Evolutionary conservation across 1,140 invertebrate species (phyloP), one percentile per base, ranked within the genome.

Genomic region (Drosophila subpulchrella): DNA sequence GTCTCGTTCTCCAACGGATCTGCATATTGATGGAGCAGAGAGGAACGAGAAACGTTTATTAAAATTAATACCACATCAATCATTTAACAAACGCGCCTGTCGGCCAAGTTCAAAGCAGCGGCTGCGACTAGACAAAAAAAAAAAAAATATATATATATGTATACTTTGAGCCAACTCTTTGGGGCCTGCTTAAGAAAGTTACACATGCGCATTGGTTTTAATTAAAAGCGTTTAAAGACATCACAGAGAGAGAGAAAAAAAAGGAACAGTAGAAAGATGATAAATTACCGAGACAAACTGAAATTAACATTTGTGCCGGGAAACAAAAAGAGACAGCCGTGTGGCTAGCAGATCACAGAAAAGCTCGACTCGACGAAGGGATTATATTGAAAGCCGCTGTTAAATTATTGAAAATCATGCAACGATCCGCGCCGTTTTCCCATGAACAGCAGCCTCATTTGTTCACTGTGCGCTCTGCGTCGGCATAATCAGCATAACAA

Each of bases 31-130:
- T 88, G 17, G 47, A 57, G 42, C 17, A 12, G 38, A 39, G 46
- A 55, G 53, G 38, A 59, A 32, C 46, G 44, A 41, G 39, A 78
- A 79, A 81, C 84, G 77, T 81, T 85, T 91, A 89, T 91, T 89
- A 91, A 91, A 91, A 89, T 91, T 85, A 91, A 91, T 91, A 91
- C 89, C 84, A 91, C 88, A 91, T 91, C 89, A 91, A 91, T 91
- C 89, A 91, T 91, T 89, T 84, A 80, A 77, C 89, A 91, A 91
- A 85, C 75, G 81, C 77, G 79, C 80, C 68, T 88, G 80, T 91
- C 88, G 88, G 88, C 78, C 78, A 91, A 91, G 88, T 91, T 91
- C 88, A 91, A 91, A 91, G 89, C 57, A 36, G 13, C 17, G 53
- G 30, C 62, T 60, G 42, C 70, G 81, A 44, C 63, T 79, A 75